Evolutionary conservation across 2,113 vertebrate genomes (phyloP), one percentile per base, ranked within the genome.

Genomic region (Microtus pennsylvanicus): DNA sequence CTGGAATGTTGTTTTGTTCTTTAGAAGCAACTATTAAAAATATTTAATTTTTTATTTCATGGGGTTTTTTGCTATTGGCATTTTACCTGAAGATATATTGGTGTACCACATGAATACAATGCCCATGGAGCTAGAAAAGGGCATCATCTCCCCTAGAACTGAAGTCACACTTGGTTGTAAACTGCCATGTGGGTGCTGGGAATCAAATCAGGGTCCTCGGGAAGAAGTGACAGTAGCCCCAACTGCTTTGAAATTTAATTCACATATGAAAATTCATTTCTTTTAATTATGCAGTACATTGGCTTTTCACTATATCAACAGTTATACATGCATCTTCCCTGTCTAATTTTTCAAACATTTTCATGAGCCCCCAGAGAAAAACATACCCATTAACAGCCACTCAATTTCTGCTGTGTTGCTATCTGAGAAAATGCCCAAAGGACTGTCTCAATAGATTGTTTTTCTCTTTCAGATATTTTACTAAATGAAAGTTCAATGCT

Each of bases 11-110:
- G 5, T 63, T 77, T 63, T 63, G n/a, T 63, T 42, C 42, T 65
- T 89, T 83, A 94, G n/a, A 87, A 94, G 38, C 12, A 90, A 50
- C 47, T 94, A 83, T 63, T 42, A 17, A 63, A 72, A 70, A 35
- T 35, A 13, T 63, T 83, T 83, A 58, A 9, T 8, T 55, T 81
- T 52, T 81, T n/a, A 55, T 61, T 61, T 61, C 21, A 61, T 55
- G 38, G 24, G n/a, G 4, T 9, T 61, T 55, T 26, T 80, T 61
- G 81, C 80, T 63, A 82, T 38, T 38, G 9, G 55, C 61, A 58
- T 8, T 87, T 38, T 81, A 86, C 24, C n/a, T 30, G 13, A 63
- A 83, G 14, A 13, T 14, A 38, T 63, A n/a, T 30, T n/a, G 10
- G 13, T 42, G 55, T 14, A 30, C 13, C 81, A 77, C 75, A 63